phyloP scores from a whole-genome alignment of 2,888 invertebrate species.

The Ptychoptera albimana region DNA sequence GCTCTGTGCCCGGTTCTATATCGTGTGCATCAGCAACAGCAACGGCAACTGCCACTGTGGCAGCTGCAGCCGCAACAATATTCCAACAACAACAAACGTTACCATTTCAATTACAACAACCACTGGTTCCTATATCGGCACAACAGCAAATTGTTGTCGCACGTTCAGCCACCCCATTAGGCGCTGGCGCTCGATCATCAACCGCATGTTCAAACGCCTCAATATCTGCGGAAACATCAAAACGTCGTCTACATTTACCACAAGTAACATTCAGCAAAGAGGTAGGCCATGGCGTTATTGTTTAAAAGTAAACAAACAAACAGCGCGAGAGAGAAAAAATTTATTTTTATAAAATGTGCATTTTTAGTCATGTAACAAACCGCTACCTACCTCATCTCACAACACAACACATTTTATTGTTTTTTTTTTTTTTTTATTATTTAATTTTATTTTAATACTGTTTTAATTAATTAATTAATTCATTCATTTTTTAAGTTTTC shows the following conservation, averaged over 20 bases:
- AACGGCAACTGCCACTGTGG: constrained; percentile 15
- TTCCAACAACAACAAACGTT: too few relatives aligned
- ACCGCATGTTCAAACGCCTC: constrained; percentile 56
- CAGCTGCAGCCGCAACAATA: constrained; percentile 5
- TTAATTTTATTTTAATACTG: too few relatives aligned
- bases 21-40: constrained; percentile 13
- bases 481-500: too few relatives aligned
- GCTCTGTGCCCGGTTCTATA: constrained; percentile 21
- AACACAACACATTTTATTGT: too few relatives aligned
- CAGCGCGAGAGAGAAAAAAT: background rate
- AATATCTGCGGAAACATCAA: constrained; percentile 35
- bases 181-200: constrained; percentile 38
- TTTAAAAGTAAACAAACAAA: constrained; percentile 31
- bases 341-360: too few relatives aligned
- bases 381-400: too few relatives aligned
- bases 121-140: too few relatives aligned
- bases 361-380: too few relatives aligned
- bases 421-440: too few relatives aligned
- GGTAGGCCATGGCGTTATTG: constrained; percentile 81
- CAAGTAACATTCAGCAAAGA: constrained; percentile 79
- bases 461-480: too few relatives aligned
- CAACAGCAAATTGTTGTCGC: too few relatives aligned
- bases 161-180: constrained; percentile 17
- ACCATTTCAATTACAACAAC: too few relatives aligned
- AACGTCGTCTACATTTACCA: constrained; percentile 52